Evolutionary conservation across 2,113 vertebrate species (phyloP).

Genomic region (Octodon degus): DNA sequence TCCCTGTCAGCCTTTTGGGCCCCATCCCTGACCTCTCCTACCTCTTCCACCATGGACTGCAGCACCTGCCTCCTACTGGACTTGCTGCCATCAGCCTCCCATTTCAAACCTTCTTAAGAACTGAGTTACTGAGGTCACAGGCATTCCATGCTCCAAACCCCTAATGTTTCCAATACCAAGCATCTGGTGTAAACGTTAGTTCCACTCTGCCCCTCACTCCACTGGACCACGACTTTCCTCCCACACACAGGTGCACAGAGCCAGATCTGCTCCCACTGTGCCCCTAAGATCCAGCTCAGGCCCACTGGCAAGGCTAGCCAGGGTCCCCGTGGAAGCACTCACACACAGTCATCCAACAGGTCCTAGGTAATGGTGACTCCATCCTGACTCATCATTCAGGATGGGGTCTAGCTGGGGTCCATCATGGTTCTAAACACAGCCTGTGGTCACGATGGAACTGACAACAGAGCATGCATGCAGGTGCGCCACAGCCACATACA

Average conservation of each 20-base stretch:
- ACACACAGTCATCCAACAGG: not conserved
- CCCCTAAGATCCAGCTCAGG: not conserved
- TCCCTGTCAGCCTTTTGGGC: not conserved
- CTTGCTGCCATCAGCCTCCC: not conserved
- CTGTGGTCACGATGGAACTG: not conserved
- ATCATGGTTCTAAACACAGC: not conserved
- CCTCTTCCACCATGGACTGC: not conserved
- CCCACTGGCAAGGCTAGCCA: not conserved
- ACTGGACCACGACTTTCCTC: not conserved
- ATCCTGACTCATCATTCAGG: not conserved
- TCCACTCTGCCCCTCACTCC: not conserved
- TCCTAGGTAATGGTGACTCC: not conserved
- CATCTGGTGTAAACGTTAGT: accelerated
- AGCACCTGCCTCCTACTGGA: too few species aligned
- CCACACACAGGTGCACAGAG: too few species aligned
- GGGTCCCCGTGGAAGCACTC: not conserved
- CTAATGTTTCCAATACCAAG: not conserved
- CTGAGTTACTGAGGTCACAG: not conserved
- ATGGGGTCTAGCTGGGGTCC: not conserved
- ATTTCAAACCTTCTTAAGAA: not conserved
- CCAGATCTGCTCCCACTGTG: not conserved
- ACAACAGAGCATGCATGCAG: not conserved
- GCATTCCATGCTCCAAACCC: not conserved
- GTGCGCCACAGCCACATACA: not conserved
- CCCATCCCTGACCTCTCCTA: not conserved